Base-by-base conservation (phyloP, 2,797 vertebrate species). In the Spinus olivaceus region DNA sequence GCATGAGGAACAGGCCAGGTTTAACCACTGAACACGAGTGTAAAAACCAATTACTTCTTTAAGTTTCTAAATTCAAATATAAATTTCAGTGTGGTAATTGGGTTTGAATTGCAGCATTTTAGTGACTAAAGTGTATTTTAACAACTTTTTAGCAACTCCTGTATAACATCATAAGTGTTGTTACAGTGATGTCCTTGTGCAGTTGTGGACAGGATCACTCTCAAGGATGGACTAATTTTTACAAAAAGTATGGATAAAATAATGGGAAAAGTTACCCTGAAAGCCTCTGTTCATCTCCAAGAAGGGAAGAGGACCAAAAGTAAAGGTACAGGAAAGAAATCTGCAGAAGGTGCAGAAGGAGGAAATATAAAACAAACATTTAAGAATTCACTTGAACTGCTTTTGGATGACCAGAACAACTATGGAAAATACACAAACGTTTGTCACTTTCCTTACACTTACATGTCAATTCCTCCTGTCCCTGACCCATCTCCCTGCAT, bases 161-260 rank as follows among this genome's bases (percentile, higher is more conserved):
- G 30, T 20, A 46, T 20, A 46, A 44, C 10, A 17, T 33, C 10
- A 0, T 12, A 24, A 57, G 21, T 9, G 8, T 44, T 70, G 39
- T 32, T 64, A 59, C 24, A 12, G 7, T 13, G 10, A 28, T 0
- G 0, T n/a, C 10, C 30, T 24, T 33, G 24, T 9, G 21, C 10
- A 24, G 19, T 5, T 24, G 39, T 8, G 14, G 46, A 44, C 50
- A 53, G 50, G 42, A 88, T 19, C 18, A 5, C 23, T n/a, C 0
- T 0, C 14, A 64, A 60, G 11, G 25, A 69, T 8, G 23, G 1
- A 41, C 5, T 17, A 64, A 71, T 8, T 28, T 15, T 27, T 13
- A 53, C 13, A 70, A 19, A 41, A 57, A 3, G 0, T 5, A 35
- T 6, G 3, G 14, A 22, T 30, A 59, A 79, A 74, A 47, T 12